Evolutionary conservation across 1,140 invertebrate genomes (phyloP).

Genomic region (Phymorhynchus buccinoides): DNA sequence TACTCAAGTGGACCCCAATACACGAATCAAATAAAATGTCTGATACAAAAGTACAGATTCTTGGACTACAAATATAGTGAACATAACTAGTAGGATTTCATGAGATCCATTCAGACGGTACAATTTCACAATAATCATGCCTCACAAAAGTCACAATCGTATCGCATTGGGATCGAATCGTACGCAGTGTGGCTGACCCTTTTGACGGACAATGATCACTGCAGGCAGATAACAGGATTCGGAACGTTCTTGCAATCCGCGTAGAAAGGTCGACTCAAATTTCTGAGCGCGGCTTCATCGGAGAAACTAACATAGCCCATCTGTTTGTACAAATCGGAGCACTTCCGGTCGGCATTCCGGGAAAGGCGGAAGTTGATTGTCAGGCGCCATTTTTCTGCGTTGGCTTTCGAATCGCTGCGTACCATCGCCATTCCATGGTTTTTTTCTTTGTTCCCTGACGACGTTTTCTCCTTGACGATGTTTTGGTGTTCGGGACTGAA

Average conservation of each 20-base stretch:
- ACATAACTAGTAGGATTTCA: too few relatives aligned
- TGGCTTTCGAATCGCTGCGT: constrained; percentile 32
- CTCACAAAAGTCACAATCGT: too few relatives aligned
- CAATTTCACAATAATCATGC: too few relatives aligned
- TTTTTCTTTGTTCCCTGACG: background rate
- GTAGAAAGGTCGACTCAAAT: background rate
- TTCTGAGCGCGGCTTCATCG: background rate
- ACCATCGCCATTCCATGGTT: background rate
- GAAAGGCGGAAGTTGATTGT: background rate
- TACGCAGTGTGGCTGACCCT: too few relatives aligned
- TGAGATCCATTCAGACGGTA: too few relatives aligned
- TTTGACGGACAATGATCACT: too few relatives aligned
- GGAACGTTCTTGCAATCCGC: background rate
- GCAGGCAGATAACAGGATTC: too few relatives aligned
- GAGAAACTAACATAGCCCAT: background rate
- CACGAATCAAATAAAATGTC: too few relatives aligned
- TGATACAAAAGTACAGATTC: too few relatives aligned
- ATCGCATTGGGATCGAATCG: too few relatives aligned
- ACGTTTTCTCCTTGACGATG: constrained; percentile 39
- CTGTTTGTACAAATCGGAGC: background rate
- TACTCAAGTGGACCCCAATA: too few relatives aligned
- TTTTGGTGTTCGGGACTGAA: background rate
- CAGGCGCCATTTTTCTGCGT: constrained; percentile 25
- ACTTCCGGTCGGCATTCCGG: background rate
- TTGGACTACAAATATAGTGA: too few relatives aligned